These are phyloP conservation scores for Augiades crinisus DNA, from an alignment of 2,888 invertebrate genomes.

Conservation along the genomic window DNA sequence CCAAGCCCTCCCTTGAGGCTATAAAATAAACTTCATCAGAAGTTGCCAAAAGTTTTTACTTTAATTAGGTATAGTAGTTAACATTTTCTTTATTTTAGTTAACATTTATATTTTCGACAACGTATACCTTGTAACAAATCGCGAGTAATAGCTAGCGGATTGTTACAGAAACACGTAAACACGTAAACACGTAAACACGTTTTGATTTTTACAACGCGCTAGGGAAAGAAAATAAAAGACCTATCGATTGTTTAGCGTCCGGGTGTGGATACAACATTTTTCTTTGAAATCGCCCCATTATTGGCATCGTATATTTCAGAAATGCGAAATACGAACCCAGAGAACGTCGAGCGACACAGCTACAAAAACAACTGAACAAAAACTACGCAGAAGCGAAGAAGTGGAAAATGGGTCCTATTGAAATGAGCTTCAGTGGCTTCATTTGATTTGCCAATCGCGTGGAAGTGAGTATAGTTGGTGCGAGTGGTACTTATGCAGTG, in stretches of 20 bases:
- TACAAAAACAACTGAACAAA: conserved; percentile 6
- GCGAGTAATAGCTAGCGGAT: too few relatives aligned
- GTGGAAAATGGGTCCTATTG: conserved; percentile 6
- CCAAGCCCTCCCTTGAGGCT: too few relatives aligned
- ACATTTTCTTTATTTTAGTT: too few relatives aligned
- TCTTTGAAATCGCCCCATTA: conserved; percentile 17
- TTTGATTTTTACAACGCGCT: too few relatives aligned
- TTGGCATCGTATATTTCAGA: conserved; percentile 9
- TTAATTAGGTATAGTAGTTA: too few relatives aligned
- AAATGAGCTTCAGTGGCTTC: conserved; percentile 11
- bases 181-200: too few relatives aligned
- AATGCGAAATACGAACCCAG: conserved; percentile 5
- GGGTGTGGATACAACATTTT: conserved; percentile 13
- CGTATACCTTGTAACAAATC: too few relatives aligned
- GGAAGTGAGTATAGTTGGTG: conserved; percentile 6
- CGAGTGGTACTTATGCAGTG: background rate
- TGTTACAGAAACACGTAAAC: too few relatives aligned
- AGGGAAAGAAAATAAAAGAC: too few relatives aligned
- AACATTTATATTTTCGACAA: too few relatives aligned
- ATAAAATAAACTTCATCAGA: too few relatives aligned
- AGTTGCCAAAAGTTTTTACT: too few relatives aligned
- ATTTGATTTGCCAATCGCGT: conserved; percentile 16
- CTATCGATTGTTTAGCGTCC: background rate
- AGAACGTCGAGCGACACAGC: background rate
- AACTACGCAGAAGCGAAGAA: conserved; percentile 6